Base-by-base conservation (phyloP, 2,888 invertebrate species). In the Phengaris alcon region DNA sequence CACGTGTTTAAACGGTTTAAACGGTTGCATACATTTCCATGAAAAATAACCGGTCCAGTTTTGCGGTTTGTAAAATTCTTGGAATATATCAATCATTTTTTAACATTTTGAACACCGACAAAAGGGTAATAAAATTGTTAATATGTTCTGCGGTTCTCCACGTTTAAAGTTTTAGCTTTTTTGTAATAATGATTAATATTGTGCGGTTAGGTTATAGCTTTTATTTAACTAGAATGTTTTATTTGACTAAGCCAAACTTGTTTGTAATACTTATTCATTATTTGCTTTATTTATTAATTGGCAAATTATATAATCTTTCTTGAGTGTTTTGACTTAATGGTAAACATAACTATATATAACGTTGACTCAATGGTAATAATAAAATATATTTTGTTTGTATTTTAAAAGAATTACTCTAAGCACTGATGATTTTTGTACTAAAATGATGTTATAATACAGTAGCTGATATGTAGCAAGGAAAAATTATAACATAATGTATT, bases 81-180 rank as follows among this genome's bases (percentile, higher is more conserved):
- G 15, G 69, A 69, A 69, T 69, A 48, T 48, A 69, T 48, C 46
- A 48, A 48, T 69, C 48, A 69, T 48, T 46, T 69, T 15, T 48
- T n/a, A 48, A 69, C 46, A 48, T 46, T 69, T 15, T 15, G 69
- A 69, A 69, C 68, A 46, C 69, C 69, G 69, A 69, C 69, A 69
- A 69, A 69, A 69, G 69, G 48, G 48, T 69, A 48, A 69, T 69
- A 48, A 69, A 48, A 69, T 48, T 69, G 48, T 69, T 64, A 69
- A 69, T 69, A 48, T 48, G 35, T 48, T 69, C 44, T 69, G 69
- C 15, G 69, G 69, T 69, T 69, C 35, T 13, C 64, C 6, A 12
- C 35, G 64, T 44, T 64, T 12, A 52, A 35, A 64, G 64, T 64
- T 64, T 64, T 64, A 35, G 64, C 64, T 69, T 69, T 69, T 48